phyloP scores from a whole-genome alignment of 1,140 invertebrate species.

The Penaeus vannamei region DNA sequence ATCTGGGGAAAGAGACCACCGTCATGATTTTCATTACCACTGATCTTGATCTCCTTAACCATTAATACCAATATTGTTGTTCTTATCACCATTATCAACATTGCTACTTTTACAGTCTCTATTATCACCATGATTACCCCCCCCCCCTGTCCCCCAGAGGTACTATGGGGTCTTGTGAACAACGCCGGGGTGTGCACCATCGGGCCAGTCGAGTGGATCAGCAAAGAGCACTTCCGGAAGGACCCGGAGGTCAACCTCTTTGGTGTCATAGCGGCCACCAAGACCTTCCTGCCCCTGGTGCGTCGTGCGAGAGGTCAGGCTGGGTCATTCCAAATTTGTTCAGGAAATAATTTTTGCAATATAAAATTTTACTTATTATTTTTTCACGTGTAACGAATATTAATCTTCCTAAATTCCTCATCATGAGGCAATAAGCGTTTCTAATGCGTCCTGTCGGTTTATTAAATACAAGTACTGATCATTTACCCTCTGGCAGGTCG shows the following conservation, averaged over 20 bases:
- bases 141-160: conserved; percentile 47
- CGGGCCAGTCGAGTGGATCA: conserved; percentile 91
- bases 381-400: too few relatives aligned
- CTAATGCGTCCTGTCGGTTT: not conserved
- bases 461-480: not conserved
- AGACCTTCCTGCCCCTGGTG: conserved; percentile 49
- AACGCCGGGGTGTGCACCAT: conserved; percentile 83
- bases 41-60: too few relatives aligned
- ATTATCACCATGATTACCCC: not conserved
- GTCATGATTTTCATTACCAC: too few relatives aligned
- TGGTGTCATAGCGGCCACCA: conserved; percentile 71
- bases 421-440: not conserved
- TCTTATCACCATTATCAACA: too few relatives aligned
- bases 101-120: too few relatives aligned
- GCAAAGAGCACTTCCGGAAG: conserved; percentile 81
- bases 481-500: conserved; percentile 18
- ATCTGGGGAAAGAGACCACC: too few relatives aligned
- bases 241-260: conserved; percentile 85
- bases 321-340: not conserved
- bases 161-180: conserved; percentile 72
- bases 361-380: too few relatives aligned
- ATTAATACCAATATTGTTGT: too few relatives aligned
- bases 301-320: conserved; percentile 39
- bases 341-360: not conserved
- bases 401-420: too few relatives aligned